phyloP scores from a whole-genome alignment of 2,888 invertebrate species.

The Brassicogethes aeneus region DNA sequence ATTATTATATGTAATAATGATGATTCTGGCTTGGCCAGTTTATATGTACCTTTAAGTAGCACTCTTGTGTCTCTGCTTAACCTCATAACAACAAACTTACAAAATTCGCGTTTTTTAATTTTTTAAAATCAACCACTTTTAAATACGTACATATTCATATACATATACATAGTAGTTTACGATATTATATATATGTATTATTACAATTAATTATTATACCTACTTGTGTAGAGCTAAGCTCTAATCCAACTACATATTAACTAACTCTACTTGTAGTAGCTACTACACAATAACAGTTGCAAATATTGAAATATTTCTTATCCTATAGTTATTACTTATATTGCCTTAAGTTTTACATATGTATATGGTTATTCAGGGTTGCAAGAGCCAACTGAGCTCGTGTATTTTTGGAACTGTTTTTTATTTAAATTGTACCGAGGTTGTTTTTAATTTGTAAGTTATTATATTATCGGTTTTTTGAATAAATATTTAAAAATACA shows the following conservation, averaged over 20 bases:
- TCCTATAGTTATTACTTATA: conserved; percentile 13
- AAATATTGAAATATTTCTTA: conserved; percentile 4
- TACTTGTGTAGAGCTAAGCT: no score
- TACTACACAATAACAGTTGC: background rate
- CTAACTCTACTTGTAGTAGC: background rate
- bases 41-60: conserved; percentile 31
- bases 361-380: conserved; percentile 45
- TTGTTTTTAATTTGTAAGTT: conserved; percentile 44
- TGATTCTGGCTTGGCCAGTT: conserved; percentile 13
- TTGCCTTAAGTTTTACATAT: conserved; percentile 28
- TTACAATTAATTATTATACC: conserved; percentile 20
- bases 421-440: conserved; percentile 43
- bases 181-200: conserved; percentile 23
- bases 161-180: conserved; percentile 16
- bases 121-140: background rate
- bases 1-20: conserved; percentile 13
- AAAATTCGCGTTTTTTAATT: conserved; percentile 5
- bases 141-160: conserved; percentile 20
- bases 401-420: conserved; percentile 43
- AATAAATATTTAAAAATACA: conserved; percentile 33
- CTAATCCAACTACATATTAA: no score
- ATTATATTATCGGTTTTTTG: conserved; percentile 40
- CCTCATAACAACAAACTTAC: conserved; percentile 17
- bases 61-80: conserved; percentile 42
- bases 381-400: conserved; percentile 46